Evolutionary conservation across 2,888 invertebrate genomes (phyloP).

Genomic region (Dynastes grantii): DNA sequence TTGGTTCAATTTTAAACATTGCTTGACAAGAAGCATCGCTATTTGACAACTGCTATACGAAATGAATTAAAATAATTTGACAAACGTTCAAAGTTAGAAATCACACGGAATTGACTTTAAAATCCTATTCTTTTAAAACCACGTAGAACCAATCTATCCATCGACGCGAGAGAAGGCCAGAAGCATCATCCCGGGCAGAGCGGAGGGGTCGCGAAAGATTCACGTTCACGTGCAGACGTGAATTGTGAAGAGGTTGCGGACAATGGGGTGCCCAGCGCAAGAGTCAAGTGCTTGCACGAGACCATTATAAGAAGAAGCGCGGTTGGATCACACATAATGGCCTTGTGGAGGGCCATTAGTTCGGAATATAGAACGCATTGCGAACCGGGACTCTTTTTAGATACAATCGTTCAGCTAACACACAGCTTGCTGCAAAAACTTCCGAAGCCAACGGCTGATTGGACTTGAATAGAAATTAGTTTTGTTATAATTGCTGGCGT

Average conservation of each 20-base stretch:
- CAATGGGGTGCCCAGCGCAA: constrained; percentile 57
- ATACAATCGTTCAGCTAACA: constrained; percentile 52
- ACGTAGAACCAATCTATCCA: too few relatives aligned
- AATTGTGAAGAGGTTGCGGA: constrained; percentile 54
- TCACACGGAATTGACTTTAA: too few relatives aligned
- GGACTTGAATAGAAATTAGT: constrained; percentile 58
- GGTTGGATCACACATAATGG: constrained; percentile 59
- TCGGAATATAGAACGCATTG: constrained; percentile 53
- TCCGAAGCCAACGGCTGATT: constrained; percentile 56
- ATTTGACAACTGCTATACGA: too few relatives aligned
- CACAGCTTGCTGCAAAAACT: constrained; percentile 53
- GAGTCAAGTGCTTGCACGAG: constrained; percentile 62
- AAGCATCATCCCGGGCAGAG: constrained; percentile 22
- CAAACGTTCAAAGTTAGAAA: too few relatives aligned
- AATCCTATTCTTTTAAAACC: neutral
- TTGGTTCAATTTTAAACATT: too few relatives aligned
- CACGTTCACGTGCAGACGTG: constrained; percentile 28
- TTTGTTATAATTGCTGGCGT: constrained; percentile 54
- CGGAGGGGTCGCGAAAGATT: constrained; percentile 44
- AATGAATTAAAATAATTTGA: too few relatives aligned
- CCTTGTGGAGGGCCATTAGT: constrained; percentile 59
- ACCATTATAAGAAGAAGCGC: constrained; percentile 61
- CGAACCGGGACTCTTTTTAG: constrained; percentile 51
- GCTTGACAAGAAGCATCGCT: too few relatives aligned
- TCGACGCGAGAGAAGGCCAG: too few relatives aligned